A percentile compares a stretch with the other conserved stretches of the same genome.
These are phyloP conservation scores for Conistra vaccinii DNA, from an alignment of 2,888 invertebrate genomes.

Conservation along the genomic window DNA sequence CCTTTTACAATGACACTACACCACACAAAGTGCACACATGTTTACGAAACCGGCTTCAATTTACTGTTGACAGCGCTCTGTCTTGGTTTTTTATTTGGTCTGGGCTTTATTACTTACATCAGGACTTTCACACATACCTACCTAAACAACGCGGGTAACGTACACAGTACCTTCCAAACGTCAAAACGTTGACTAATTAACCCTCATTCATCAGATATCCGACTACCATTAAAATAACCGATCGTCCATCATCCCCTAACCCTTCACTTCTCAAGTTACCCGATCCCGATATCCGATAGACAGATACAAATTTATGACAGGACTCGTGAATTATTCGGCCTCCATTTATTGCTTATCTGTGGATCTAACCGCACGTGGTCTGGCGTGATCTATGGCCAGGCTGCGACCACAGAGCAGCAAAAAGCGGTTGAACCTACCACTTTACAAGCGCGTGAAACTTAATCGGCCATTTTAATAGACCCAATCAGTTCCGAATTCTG, in stretches of 20 bases:
- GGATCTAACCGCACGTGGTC: conserved; percentile 78
- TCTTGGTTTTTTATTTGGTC: too few species aligned
- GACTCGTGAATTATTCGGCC: conserved; percentile 68
- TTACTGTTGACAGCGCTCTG: too few species aligned
- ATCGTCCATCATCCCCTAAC: conserved; percentile 62
- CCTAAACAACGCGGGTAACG: background rate
- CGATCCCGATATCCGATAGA: conserved; percentile 80
- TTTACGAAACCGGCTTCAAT: too few species aligned
- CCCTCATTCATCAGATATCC: conserved; percentile 56
- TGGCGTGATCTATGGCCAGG: conserved; percentile 59
- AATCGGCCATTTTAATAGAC: conserved; percentile 56
- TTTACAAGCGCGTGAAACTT: conserved; percentile 59
- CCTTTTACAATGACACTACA: too few species aligned
- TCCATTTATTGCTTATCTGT: conserved; percentile 77
- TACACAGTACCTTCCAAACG: conserved; percentile 10
- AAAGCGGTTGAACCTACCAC: conserved; percentile 52
- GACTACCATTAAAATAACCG: conserved; percentile 57
- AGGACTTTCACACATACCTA: background rate
- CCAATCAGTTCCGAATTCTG: conserved; percentile 48
- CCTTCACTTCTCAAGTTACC: conserved; percentile 78
- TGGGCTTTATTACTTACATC: background rate
- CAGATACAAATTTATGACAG: conserved; percentile 84
- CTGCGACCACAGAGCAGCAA: conserved; percentile 48
- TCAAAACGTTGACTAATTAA: conserved; percentile 59
- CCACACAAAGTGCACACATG: too few species aligned